These are phyloP conservation scores for Mechanitis messenoides DNA, from an alignment of 2,888 invertebrate genomes.

Conservation along the genomic window DNA sequence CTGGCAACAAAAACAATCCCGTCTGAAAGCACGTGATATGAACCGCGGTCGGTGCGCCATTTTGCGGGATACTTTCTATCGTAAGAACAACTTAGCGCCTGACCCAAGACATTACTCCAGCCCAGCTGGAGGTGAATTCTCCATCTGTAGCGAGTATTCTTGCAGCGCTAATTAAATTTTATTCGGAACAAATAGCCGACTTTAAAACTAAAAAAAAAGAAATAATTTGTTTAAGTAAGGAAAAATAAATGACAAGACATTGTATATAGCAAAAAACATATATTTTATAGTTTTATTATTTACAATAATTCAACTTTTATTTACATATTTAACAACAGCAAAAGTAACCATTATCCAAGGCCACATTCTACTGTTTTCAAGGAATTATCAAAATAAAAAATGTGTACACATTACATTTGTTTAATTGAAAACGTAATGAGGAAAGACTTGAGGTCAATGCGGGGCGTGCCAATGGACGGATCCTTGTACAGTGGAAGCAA, in stretches of 20 bases:
- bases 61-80: conserved; percentile 75
- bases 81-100: conserved; percentile 71
- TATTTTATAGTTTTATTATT: conserved; percentile 74
- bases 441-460: conserved; percentile 29
- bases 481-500: conserved; percentile 34
- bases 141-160: conserved; percentile 62
- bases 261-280: conserved; percentile 72
- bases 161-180: conserved; percentile 42
- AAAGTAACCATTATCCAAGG: conserved; percentile 59
- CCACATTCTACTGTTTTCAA: conserved; percentile 62
- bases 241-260: conserved; percentile 38
- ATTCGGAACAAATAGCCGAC: not conserved
- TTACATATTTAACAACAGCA: conserved; percentile 75
- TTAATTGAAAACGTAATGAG: conserved; percentile 33
- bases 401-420: conserved; percentile 42
- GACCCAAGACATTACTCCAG: conserved; percentile 75
- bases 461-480: conserved; percentile 42
- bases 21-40: conserved; percentile 48
- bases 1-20: conserved; percentile 73
- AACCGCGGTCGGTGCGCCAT: conserved; percentile 71
- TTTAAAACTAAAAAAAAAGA: not conserved
- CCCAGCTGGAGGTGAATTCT: conserved; percentile 59
- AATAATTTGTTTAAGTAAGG: not conserved
- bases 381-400: conserved; percentile 54
- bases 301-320: conserved; percentile 76